These are phyloP conservation scores for Maniola hyperantus DNA, from an alignment of 2,888 invertebrate species.

Conservation along the genomic window DNA sequence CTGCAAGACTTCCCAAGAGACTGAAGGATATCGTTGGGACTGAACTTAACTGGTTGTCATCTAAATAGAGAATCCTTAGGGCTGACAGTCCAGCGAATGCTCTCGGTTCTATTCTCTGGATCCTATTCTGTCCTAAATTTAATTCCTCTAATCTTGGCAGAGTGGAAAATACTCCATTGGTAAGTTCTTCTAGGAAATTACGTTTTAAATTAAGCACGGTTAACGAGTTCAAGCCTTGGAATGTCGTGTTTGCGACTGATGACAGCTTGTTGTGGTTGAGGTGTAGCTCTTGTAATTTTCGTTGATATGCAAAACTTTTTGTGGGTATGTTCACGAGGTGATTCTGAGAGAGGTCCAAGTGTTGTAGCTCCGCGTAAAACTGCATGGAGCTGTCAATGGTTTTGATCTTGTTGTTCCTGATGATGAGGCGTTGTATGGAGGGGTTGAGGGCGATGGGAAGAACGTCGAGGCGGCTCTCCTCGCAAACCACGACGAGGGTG, in stretches of 20 bases:
- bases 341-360: conserved; percentile 92
- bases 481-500: conserved; percentile 92
- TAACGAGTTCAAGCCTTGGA: conserved; percentile 88
- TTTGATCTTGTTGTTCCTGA: conserved; percentile 93
- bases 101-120: conserved; percentile 89
- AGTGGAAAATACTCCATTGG: conserved; percentile 88
- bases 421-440: conserved; percentile 91
- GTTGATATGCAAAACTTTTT: conserved; percentile 90
- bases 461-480: conserved; percentile 92
- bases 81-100: conserved; percentile 90
- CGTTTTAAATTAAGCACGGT: conserved; percentile 91
- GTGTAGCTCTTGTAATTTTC: conserved; percentile 91
- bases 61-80: conserved; percentile 90
- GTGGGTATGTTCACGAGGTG: conserved; percentile 91
- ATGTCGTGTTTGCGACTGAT: conserved; percentile 89
- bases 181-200: conserved; percentile 91
- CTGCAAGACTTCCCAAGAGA: conserved; percentile 89
- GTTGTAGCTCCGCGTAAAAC: conserved; percentile 93
- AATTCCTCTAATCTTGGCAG: conserved; percentile 91
- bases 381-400: conserved; percentile 94
- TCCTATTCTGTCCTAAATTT: conserved; percentile 93
- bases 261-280: conserved; percentile 93
- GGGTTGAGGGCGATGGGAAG: conserved; percentile 96
- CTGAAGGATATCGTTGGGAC: conserved; percentile 90
- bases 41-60: conserved; percentile 90